Percentiles rank a stretch among this genome's conserved stretches.
Evolutionary conservation across 2,888 invertebrate species (phyloP).

Genomic region (Sylvicola cinctus): DNA sequence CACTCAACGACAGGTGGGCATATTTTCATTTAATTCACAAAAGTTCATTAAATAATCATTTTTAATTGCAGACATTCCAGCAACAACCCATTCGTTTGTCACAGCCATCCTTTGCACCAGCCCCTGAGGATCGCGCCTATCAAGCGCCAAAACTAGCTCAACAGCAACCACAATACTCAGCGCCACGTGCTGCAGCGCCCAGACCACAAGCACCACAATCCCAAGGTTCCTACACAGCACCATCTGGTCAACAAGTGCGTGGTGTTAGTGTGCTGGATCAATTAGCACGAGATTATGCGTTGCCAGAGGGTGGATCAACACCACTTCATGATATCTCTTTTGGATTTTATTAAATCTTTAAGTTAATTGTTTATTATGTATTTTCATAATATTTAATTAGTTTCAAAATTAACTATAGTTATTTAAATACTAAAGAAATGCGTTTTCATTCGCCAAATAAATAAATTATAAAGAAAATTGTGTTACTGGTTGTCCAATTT

Average conservation of each 20-base stretch:
- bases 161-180: background rate
- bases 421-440: no score
- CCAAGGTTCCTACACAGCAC: background rate
- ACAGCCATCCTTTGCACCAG: conserved; percentile 20
- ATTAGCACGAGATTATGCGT: conserved; percentile 57
- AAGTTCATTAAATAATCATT: background rate
- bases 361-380: no score
- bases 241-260: conserved; percentile 14
- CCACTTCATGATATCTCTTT: conserved; percentile 68
- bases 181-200: conserved; percentile 11
- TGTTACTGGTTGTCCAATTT: no score
- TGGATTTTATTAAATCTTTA: conserved; percentile 56
- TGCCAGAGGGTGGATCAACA: conserved; percentile 45
- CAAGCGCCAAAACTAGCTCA: conserved; percentile 11
- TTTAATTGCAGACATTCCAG: conserved; percentile 9
- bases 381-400: no score
- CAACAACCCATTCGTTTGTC: conserved; percentile 15
- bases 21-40: background rate
- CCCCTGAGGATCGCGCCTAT: conserved; percentile 14
- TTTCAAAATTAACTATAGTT: no score
- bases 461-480: no score
- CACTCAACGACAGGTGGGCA: conserved; percentile 15
- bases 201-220: conserved; percentile 2
- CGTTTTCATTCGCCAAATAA: no score
- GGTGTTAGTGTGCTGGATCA: conserved; percentile 49